These are phyloP conservation scores for Torymus tubicola DNA, from an alignment of 2,888 invertebrate species.

Conservation along the genomic window DNA sequence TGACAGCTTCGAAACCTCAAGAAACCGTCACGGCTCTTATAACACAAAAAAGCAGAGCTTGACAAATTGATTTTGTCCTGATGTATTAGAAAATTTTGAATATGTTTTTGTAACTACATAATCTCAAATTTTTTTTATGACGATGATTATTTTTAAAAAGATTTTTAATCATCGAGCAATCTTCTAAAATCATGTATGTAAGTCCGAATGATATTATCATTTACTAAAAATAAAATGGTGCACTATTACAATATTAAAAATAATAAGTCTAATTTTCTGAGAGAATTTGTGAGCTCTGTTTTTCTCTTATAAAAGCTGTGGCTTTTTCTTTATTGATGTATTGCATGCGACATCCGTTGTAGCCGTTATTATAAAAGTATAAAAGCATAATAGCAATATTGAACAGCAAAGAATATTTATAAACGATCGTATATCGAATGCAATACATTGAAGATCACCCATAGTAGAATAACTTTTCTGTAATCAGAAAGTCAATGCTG, in stretches of 20 bases:
- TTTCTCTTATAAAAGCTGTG: constrained; percentile 11
- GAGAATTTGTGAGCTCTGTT: constrained; percentile 40
- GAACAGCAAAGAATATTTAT: constrained; percentile 5
- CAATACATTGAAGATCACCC: constrained; percentile 51
- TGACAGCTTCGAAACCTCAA: constrained; percentile 51
- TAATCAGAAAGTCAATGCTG: constrained; percentile 56
- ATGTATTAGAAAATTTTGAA: not conserved
- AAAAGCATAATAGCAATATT: constrained; percentile 23
- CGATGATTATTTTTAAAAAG: too few species aligned
- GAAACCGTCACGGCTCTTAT: constrained; percentile 24
- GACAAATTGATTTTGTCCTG: constrained; percentile 19
- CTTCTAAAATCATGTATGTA: too few species aligned
- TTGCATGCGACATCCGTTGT: constrained; percentile 35
- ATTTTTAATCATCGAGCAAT: too few species aligned
- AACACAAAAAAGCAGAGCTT: constrained; percentile 39
- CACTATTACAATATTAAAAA: not conserved
- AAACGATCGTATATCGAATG: constrained; percentile 35
- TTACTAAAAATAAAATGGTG: too few species aligned
- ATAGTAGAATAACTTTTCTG: constrained; percentile 50
- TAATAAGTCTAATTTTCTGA: constrained; percentile 4
- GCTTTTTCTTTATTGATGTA: constrained; percentile 35
- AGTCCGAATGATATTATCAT: too few species aligned
- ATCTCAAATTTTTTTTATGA: not conserved
- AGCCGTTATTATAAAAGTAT: constrained; percentile 1
- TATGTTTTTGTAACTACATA: not conserved